A percentile compares a stretch with the other conserved stretches of the same genome.
Evolutionary conservation across 2,888 invertebrate genomes (phyloP).

Genomic region (Drosophila fulvimacula): DNA sequence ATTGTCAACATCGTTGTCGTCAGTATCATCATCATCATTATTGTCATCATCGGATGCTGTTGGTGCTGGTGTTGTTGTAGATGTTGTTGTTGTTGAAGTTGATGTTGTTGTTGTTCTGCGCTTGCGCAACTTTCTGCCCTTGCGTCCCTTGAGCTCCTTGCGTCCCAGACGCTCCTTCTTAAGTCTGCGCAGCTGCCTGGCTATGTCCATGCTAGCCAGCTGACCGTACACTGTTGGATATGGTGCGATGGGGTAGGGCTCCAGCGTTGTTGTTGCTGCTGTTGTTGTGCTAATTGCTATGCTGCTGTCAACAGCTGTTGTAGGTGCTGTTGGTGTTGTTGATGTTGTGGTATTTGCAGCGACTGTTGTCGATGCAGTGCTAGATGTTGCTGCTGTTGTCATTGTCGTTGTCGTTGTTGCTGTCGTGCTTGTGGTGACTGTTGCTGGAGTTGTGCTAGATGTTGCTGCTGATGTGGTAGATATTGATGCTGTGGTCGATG

Average conservation of each 20-base stretch:
- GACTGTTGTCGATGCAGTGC: neutral
- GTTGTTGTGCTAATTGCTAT: slow-evolving; percentile 16
- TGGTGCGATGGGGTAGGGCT: slow-evolving; percentile 48
- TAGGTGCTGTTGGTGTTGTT: slow-evolving; percentile 1
- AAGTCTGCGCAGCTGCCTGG: slow-evolving; percentile 12
- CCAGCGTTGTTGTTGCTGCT: slow-evolving; percentile 28
- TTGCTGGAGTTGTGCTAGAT: neutral
- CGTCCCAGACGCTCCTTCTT: slow-evolving; percentile 41
- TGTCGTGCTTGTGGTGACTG: neutral
- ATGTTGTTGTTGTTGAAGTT: slow-evolving; percentile 21
- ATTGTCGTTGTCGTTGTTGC: neutral
- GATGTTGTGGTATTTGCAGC: slow-evolving; percentile 11
- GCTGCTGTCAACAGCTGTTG: neutral
- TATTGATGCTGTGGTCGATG: neutral
- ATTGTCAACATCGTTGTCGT: neutral
- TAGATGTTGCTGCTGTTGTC: neutral
- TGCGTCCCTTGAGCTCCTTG: slow-evolving; percentile 56
- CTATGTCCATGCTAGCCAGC: slow-evolving; percentile 16
- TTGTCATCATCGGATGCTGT: neutral
- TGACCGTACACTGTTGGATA: slow-evolving; percentile 47
- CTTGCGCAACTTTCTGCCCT: slow-evolving; percentile 50
- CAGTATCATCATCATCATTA: neutral
- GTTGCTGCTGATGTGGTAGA: neutral
- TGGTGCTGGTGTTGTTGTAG: slow-evolving; percentile 9
- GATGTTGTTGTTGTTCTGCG: slow-evolving; percentile 51